phyloP scores from a whole-genome alignment of 2,888 invertebrate genomes.

The Drosophila meridiana region DNA sequence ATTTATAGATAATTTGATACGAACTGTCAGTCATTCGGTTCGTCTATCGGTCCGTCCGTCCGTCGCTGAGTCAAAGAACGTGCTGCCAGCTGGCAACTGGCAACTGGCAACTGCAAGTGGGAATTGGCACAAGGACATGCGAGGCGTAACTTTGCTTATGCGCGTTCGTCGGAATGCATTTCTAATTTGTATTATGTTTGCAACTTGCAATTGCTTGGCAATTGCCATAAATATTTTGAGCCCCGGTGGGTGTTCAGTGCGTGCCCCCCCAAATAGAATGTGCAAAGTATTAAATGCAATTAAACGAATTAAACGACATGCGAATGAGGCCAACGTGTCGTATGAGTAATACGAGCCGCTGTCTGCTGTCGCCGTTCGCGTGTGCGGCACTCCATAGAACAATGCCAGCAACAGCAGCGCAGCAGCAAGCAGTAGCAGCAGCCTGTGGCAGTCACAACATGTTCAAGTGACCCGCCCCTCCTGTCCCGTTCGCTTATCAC shows the following conservation, averaged over 20 bases:
- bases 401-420: conserved; percentile 44
- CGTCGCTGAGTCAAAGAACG: conserved; percentile 26
- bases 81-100: conserved; percentile 50
- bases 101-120: conserved; percentile 59
- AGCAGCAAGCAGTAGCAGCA: conserved; percentile 17
- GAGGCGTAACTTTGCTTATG: conserved; percentile 50
- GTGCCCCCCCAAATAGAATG: conserved; percentile 32
- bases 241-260: conserved; percentile 22
- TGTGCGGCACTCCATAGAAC: conserved; percentile 47
- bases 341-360: conserved; percentile 34
- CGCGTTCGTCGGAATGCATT: conserved; percentile 65
- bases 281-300: conserved; percentile 58
- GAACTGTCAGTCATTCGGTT: conserved; percentile 52
- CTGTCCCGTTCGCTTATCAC: conserved; percentile 60
- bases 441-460: conserved; percentile 63
- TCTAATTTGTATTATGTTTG: conserved; percentile 70
- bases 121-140: conserved; percentile 71
- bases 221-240: conserved; percentile 51
- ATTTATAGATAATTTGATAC: conserved; percentile 77
- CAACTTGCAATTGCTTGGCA: conserved; percentile 52
- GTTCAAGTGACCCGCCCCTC: conserved; percentile 18
- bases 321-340: conserved; percentile 47
- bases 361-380: conserved; percentile 7
- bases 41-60: conserved; percentile 23
- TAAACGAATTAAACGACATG: conserved; percentile 67